These are phyloP conservation scores for Etia nguti DNA, from an alignment of 2,113 vertebrate species.

Conservation along the genomic window DNA sequence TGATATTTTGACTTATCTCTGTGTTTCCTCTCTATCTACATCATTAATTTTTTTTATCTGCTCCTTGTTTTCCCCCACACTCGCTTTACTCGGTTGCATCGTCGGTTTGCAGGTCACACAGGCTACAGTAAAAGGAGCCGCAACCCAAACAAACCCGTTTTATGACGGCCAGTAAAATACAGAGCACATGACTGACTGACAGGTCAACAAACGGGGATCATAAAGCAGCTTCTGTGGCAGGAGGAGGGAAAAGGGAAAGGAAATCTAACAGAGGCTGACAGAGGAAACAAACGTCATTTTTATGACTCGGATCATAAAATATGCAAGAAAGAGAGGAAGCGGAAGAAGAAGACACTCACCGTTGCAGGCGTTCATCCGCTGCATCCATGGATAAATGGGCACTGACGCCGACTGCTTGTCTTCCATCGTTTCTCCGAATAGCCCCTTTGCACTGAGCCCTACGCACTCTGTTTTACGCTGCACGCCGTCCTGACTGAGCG, in stretches of 20 bases:
- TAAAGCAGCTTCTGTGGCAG: conserved; percentile 36
- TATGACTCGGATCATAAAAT: conserved; percentile 55
- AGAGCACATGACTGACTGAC: conserved; percentile 50
- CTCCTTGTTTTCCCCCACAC: conserved; percentile 37
- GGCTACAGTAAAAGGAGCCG: conserved; percentile 39
- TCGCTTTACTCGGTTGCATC: conserved; percentile 16
- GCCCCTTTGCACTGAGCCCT: conserved; percentile 78
- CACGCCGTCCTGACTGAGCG: conserved; percentile 78
- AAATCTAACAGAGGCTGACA: not conserved
- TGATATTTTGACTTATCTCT: not conserved
- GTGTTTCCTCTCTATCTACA: not conserved
- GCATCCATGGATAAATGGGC: conserved; percentile 92
- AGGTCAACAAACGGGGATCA: conserved; percentile 43
- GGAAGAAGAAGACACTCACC: conserved; percentile 78
- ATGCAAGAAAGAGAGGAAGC: conserved; percentile 6
- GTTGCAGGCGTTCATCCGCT: conserved; percentile 93
- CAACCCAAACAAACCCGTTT: conserved; percentile 58
- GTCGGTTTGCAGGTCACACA: conserved; percentile 56
- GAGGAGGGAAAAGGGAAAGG: conserved; percentile 20
- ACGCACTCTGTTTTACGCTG: conserved; percentile 86
- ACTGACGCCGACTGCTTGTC: conserved; percentile 79
- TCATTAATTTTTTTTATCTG: conserved; percentile 14
- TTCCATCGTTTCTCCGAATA: conserved; percentile 85
- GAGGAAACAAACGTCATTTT: conserved; percentile 57
- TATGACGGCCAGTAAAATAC: conserved; percentile 64